Conservation (phyloP, 1,140 invertebrate species). For the Mercenaria mercenaria region DNA sequence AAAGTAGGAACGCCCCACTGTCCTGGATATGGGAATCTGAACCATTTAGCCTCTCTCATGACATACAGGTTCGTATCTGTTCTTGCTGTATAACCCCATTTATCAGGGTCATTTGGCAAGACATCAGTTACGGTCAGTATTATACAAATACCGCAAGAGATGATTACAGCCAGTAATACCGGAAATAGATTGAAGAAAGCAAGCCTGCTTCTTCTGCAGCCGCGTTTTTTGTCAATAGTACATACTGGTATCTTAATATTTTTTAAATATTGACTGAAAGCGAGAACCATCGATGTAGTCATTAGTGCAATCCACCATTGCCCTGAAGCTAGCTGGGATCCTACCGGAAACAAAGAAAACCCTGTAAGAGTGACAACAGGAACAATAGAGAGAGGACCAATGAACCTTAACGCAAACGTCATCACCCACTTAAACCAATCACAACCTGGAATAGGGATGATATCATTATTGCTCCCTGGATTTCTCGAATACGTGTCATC, state of each 20-base stretch:
- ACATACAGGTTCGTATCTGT: constrained; percentile 93
- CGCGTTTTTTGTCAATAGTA: no score
- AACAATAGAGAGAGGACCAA: constrained; percentile 93
- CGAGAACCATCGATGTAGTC: constrained; percentile 92
- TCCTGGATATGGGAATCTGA: constrained; percentile 93
- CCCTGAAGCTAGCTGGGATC: constrained; percentile 90
- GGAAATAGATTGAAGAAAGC: no score
- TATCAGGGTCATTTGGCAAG: constrained; percentile 86
- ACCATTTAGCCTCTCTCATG: no score
- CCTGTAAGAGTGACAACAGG: constrained; percentile 94
- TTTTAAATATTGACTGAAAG: constrained; percentile 94
- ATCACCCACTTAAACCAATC: constrained; percentile 89
- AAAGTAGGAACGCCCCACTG: constrained; percentile 83
- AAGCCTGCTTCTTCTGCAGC: constrained; percentile 22
- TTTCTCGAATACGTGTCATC: constrained; percentile 13
- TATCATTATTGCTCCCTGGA: constrained; percentile 82
- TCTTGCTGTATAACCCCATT: constrained; percentile 90
- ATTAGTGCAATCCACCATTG: constrained; percentile 93
- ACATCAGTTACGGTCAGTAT: constrained; percentile 90
- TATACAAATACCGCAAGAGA: constrained; percentile 90
- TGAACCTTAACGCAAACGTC: constrained; percentile 90
- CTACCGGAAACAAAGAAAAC: constrained; percentile 92
- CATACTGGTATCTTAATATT: constrained; percentile 91
- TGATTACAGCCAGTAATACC: not conserved
- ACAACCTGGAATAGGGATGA: constrained; percentile 80